A percentile compares a stretch with the other conserved stretches of the same genome.
Conservation (phyloP, 2,888 invertebrate genomes). For the Ommatoiulus sabulosus region DNA sequence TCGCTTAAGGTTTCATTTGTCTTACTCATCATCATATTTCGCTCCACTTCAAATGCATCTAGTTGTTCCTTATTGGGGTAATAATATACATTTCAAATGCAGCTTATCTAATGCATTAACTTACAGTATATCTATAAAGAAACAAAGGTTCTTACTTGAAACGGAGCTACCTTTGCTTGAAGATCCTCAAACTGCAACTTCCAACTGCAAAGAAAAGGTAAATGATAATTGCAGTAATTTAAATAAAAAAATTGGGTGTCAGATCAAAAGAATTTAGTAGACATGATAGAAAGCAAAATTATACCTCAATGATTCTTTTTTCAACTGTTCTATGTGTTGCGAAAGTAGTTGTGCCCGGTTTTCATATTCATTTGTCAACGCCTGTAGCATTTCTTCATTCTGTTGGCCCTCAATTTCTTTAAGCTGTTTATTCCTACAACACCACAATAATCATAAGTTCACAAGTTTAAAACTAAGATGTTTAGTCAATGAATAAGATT, state of each 20-base stretch:
- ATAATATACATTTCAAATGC: slow-evolving; percentile 58
- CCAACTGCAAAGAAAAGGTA: slow-evolving; percentile 55
- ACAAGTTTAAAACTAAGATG: too few species aligned
- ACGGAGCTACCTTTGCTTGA: slow-evolving; percentile 65
- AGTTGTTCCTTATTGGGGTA: slow-evolving; percentile 67
- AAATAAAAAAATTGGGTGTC: too few species aligned
- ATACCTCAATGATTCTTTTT: slow-evolving; percentile 39
- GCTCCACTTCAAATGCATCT: slow-evolving; percentile 68
- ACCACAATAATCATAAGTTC: background rate
- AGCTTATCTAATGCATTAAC: background rate
- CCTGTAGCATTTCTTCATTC: slow-evolving; percentile 54
- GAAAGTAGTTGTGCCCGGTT: background rate
- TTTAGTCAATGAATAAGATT: too few species aligned
- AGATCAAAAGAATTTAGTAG: too few species aligned
- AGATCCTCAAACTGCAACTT: slow-evolving; percentile 64
- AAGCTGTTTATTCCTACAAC: background rate
- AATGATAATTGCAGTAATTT: background rate
- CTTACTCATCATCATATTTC: slow-evolving; percentile 50
- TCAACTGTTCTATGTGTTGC: slow-evolving; percentile 6
- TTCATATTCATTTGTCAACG: slow-evolving; percentile 53
- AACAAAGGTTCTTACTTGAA: slow-evolving; percentile 61
- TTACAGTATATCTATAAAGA: background rate
- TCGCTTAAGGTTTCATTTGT: slow-evolving; percentile 25
- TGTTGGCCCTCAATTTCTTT: slow-evolving; percentile 54
- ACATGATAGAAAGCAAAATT: background rate